Conservation (phyloP, 2,888 invertebrate genomes). For the Parasteatoda lunata region DNA sequence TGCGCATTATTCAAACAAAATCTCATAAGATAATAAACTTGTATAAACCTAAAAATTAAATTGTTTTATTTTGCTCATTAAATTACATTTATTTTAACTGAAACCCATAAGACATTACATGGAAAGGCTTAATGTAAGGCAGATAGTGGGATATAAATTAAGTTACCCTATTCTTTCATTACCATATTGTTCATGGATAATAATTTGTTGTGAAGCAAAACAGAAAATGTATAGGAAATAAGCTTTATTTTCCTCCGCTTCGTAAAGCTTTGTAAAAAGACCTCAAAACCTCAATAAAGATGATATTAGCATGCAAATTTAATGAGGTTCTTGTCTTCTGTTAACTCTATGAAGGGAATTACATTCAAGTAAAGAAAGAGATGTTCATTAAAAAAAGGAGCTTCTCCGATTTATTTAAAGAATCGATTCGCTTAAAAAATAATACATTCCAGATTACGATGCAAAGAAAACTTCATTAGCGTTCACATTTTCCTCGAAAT, state of each 20-base stretch:
- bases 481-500: neutral
- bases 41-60: too few relatives aligned
- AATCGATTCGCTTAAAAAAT: conserved; percentile 6
- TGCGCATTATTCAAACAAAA: too few relatives aligned
- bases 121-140: too few relatives aligned
- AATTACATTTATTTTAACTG: too few relatives aligned
- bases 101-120: too few relatives aligned
- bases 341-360: conserved; percentile 11
- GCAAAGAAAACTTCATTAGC: conserved; percentile 15
- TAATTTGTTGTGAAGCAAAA: conserved; percentile 20
- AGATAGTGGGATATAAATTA: conserved; percentile 1
- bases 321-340: conserved; percentile 29
- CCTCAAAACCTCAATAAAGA: conserved; percentile 34
- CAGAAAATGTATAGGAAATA: conserved; percentile 13
- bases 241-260: conserved; percentile 15
- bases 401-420: conserved; percentile 15
- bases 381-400: conserved; percentile 21
- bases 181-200: conserved; percentile 1
- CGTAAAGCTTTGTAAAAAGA: conserved; percentile 10
- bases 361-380: conserved; percentile 8
- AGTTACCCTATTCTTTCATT: conserved; percentile 13
- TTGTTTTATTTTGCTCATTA: too few relatives aligned
- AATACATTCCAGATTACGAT: conserved; percentile 16
- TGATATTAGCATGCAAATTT: conserved; percentile 46
- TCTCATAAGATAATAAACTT: too few relatives aligned